phyloP scores from a whole-genome alignment of 1,140 invertebrate species.

The Telenomus remus region DNA sequence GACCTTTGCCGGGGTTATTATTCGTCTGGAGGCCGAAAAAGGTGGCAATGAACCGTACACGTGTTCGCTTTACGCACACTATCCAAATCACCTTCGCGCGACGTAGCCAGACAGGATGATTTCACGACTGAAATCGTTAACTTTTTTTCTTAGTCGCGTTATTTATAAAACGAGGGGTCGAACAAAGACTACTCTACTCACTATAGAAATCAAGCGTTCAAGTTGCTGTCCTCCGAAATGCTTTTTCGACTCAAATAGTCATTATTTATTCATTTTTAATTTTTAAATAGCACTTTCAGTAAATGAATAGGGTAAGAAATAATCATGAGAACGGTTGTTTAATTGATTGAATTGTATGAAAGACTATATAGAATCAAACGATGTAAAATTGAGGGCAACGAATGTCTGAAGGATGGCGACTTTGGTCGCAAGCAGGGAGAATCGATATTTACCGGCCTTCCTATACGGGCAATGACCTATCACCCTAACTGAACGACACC shows the following conservation, averaged over 20 bases:
- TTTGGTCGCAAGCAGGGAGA: conserved; percentile 60
- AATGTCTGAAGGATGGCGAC: conserved; percentile 63
- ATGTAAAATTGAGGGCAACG: conserved; percentile 50
- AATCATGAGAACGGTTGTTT: no score
- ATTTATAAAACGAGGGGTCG: no score
- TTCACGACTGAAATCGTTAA: no score
- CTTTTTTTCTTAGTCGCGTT: no score
- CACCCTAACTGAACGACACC: conserved; percentile 56
- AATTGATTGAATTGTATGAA: not conserved
- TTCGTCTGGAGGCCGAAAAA: conserved; percentile 52
- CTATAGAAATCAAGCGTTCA: no score
- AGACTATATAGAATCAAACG: not conserved
- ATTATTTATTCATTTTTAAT: no score
- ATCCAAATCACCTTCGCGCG: conserved; percentile 1
- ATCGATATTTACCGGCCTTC: conserved; percentile 71
- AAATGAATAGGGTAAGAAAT: no score
- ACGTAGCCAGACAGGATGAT: not conserved
- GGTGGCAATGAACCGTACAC: conserved; percentile 51
- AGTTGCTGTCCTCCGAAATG: no score
- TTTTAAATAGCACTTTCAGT: no score
- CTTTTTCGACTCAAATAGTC: no score
- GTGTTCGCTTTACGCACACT: conserved; percentile 33
- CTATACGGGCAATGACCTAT: conserved; percentile 66
- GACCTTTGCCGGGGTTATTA: conserved; percentile 28
- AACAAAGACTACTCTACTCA: no score